These are phyloP conservation scores for Lemur catta DNA, from an alignment of 2,797 vertebrate species.

Conservation along the genomic window DNA sequence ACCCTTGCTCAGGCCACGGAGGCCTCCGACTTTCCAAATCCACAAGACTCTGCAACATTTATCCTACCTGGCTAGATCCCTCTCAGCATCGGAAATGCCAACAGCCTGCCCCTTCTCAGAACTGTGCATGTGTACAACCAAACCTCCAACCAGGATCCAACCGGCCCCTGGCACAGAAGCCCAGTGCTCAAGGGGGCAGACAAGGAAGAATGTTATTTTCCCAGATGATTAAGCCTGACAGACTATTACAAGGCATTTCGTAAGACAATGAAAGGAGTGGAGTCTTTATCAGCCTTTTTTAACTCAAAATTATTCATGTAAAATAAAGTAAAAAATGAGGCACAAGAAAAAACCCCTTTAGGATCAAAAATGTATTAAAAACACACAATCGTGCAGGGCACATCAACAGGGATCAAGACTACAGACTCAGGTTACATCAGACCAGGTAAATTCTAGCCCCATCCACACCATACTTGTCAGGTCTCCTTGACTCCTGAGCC, in stretches of 20 bases:
- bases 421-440: neutral
- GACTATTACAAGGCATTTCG: neutral
- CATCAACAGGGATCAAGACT: neutral
- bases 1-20: neutral
- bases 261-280: neutral
- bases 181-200: no score
- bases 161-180: neutral
- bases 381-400: neutral
- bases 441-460: neutral
- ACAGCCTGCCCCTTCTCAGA: neutral
- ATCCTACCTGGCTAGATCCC: neutral
- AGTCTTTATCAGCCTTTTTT: neutral
- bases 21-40: neutral
- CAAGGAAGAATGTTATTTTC: neutral
- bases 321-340: neutral
- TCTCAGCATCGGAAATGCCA: neutral
- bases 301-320: neutral
- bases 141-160: neutral
- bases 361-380: neutral
- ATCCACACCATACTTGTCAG: neutral
- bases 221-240: neutral
- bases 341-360: conserved; percentile 1
- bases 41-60: neutral
- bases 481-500: neutral
- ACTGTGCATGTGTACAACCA: neutral